Conservation (phyloP, 1,140 invertebrate genomes). For the Lepidurus apus region DNA sequence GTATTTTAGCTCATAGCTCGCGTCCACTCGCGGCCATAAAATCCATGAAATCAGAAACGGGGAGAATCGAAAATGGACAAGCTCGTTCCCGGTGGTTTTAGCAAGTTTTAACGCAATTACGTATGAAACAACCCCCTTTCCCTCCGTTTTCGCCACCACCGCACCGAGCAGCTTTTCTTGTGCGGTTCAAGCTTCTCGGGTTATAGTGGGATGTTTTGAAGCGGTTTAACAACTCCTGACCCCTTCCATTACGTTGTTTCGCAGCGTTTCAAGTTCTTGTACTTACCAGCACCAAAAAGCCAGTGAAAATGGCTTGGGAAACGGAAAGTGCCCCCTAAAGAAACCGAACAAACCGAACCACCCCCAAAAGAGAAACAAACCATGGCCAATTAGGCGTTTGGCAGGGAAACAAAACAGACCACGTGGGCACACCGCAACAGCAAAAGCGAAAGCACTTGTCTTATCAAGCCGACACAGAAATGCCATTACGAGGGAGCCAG, state of each 20-base stretch:
- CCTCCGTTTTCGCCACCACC: not conserved
- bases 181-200: not conserved
- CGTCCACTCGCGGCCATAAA: not conserved
- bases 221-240: not conserved
- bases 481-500: not conserved
- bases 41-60: not conserved
- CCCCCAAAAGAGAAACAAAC: not conserved
- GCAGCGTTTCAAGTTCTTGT: not conserved
- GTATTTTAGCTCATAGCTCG: not conserved
- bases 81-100: not conserved
- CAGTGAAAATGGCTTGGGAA: not conserved
- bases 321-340: not conserved
- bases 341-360: no score
- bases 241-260: not conserved
- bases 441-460: not conserved
- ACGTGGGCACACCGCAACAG: not conserved
- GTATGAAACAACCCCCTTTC: not conserved
- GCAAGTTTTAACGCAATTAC: not conserved
- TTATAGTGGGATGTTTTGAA: not conserved
- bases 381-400: constrained; percentile 10
- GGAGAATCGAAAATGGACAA: not conserved
- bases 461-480: constrained; percentile 19
- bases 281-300: not conserved
- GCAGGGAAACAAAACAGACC: constrained; percentile 17
- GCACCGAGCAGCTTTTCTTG: not conserved